These are phyloP conservation scores for Cryptus viduatorius DNA, from an alignment of 2,888 invertebrate species.

Conservation along the genomic window DNA sequence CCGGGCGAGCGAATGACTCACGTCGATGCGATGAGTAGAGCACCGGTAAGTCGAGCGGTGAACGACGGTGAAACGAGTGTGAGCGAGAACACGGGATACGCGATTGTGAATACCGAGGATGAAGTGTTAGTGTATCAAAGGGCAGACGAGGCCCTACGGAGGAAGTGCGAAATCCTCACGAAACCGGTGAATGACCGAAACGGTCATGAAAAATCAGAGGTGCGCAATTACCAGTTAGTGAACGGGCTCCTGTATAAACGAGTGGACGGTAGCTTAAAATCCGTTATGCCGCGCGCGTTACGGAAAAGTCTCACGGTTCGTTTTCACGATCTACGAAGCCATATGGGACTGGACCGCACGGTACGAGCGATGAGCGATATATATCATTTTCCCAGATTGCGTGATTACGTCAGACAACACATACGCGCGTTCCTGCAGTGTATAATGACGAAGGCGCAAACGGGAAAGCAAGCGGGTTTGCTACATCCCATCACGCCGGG, in stretches of 20 bases:
- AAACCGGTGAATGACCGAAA: not conserved
- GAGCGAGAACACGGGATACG: too few species aligned
- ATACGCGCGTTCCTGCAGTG: slow-evolving; percentile 66
- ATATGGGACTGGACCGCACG: slow-evolving; percentile 26
- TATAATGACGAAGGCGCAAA: not conserved
- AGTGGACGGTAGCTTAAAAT: slow-evolving; percentile 28
- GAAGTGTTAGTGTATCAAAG: slow-evolving; percentile 1
- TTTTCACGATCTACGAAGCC: slow-evolving; percentile 33
- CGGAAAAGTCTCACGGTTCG: slow-evolving; percentile 57
- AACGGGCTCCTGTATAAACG: slow-evolving; percentile 22
- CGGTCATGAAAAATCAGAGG: not conserved
- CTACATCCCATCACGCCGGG: too few species aligned
- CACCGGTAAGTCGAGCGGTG: too few species aligned
- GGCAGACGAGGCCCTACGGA: not conserved
- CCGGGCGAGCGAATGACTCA: too few species aligned
- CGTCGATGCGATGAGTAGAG: too few species aligned
- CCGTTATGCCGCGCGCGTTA: slow-evolving; percentile 42
- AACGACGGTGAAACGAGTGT: too few species aligned
- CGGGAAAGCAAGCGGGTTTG: too few species aligned
- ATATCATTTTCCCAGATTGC: slow-evolving; percentile 11
- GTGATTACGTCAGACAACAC: slow-evolving; percentile 13
- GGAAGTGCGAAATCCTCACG: not conserved
- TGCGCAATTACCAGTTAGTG: slow-evolving; percentile 2
- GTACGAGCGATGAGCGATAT: not conserved
- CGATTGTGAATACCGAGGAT: not conserved